Percentiles rank a stretch among this genome's conserved stretches.
Conservation (phyloP, 1,140 invertebrate species). For the Octopus bimaculoides region DNA sequence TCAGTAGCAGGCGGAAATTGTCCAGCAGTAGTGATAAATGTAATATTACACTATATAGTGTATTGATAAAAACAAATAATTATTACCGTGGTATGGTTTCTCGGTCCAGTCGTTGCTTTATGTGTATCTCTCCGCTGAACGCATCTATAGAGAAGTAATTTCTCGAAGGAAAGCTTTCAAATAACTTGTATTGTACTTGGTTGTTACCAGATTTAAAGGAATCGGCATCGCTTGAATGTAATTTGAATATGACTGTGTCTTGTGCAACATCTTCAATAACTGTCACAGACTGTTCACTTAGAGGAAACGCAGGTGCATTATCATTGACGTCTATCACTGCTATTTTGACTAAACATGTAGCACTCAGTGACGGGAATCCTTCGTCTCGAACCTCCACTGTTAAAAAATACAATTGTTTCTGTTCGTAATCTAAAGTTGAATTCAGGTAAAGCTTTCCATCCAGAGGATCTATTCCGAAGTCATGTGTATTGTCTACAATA, state of each 20-base stretch:
- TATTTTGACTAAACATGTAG: conserved; percentile 31
- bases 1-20: no score
- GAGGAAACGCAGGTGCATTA: conserved; percentile 40
- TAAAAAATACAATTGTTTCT: conserved; percentile 73
- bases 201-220: conserved; percentile 57
- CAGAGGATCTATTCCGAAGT: background rate
- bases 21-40: no score
- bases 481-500: background rate
- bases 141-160: background rate
- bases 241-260: conserved; percentile 63
- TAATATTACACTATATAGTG: no score
- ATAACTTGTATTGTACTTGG: background rate
- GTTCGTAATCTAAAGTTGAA: conserved; percentile 75
- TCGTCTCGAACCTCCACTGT: conserved; percentile 67
- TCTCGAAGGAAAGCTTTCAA: background rate
- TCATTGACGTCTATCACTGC: conserved; percentile 45
- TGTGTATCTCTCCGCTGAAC: background rate
- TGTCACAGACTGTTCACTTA: conserved; percentile 71
- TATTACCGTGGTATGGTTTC: background rate
- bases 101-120: background rate
- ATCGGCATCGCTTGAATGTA: conserved; percentile 56
- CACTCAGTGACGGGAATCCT: conserved; percentile 16
- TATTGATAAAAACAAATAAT: background rate
- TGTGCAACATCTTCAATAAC: conserved; percentile 86
- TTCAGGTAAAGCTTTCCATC: background rate